Base-by-base conservation (phyloP, 2,888 invertebrate species). In the Brenthis daphne region DNA sequence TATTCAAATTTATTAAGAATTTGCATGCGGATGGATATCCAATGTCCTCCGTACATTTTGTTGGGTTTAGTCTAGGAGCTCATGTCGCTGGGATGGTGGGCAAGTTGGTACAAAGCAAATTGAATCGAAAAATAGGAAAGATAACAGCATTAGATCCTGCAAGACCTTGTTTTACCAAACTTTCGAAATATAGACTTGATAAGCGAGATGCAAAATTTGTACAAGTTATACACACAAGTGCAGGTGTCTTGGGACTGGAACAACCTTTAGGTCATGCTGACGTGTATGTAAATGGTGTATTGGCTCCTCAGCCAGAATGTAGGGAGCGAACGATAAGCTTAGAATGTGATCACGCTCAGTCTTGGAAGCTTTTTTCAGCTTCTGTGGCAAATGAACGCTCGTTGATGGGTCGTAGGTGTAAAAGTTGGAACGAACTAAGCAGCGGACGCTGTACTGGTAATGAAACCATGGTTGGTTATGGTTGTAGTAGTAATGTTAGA, bases 41-140 rank as follows among this genome's bases (percentile, higher is more conserved):
- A 0, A 77, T 93, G 0, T 81, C 90, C 0, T 88, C 90, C 13
- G 86, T 94, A 29, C 94, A 95, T 76, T 77, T 95, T 24, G 91
- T 95, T 67, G 95, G 95, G 6, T 95, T 95, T 85, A 94, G 94
- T 72, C 81, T 95, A 16, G 95, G 95, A 3, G 94, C 95, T 0
- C 95, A 95, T 78, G 95, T 94, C 0, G 94, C 94, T 0, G 95
- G 94, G 0, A 77, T 86, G 65, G 82, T 90, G 0, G 91, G 90
- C 0, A 87, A 85, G 58, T 65, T 89, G 43, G 84, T 88, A 4
- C 81, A 82, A 66, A 80, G 65, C 13, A 78, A 81, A 6, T 70
- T 87, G 24, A 80, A 80, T 8, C 73, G 75, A 6, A 82, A 80
- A 53, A 69, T 90, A 48, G 86, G 84, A 0, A 81, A 77, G 67